Base-by-base conservation (phyloP, 2,888 invertebrate genomes). In the Arge pagana region DNA sequence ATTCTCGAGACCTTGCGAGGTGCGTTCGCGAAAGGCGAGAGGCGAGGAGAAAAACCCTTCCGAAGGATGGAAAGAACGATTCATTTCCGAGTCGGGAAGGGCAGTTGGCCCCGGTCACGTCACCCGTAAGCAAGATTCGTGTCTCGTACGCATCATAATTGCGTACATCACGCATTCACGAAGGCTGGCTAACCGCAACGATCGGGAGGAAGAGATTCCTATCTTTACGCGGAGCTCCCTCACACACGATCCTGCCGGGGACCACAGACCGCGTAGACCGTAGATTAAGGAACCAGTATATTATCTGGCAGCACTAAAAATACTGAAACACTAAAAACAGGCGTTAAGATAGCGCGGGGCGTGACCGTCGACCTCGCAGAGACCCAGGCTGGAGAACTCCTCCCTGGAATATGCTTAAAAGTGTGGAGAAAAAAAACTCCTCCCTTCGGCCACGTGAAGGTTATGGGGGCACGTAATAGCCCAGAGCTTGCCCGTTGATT, bases 291-390 rank as follows among this genome's bases (percentile, higher is more conserved):
- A 45, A 33, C 33, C 65, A 63, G 61, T 66, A 64, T 61, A 64
- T 60, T 60, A 62, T 59, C 59, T 59, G 51, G 50, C 36, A 28
- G 43, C 60, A 52, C 62, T 65, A 68, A 65, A 67, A 68, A 67
- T 65, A 67, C 55, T 55, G 30, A 61, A 65, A 60, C 52, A 41
- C 60, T 65, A 58, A 63, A 62, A 66, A 60, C 61, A 61, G 58
- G 56, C 58, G 64, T 66, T 59, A 58, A 64, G 64, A 68, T 65
- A 65, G 65, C 59, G 66, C 42, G 57, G 68, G 65, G 66, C 65
- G 68, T 66, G 58, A 45, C 45, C 45, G 23, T 33, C n/a, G 18
- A 31, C 26, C 18, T 31, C 42, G 19, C 11, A 30, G 13, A 48
- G 35, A 48, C 18, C 28, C 45, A 10, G 11, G 33, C 23, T 42